These are phyloP conservation scores for Lacanobia wlatinum DNA, from an alignment of 2,888 invertebrate species.

Conservation along the genomic window DNA sequence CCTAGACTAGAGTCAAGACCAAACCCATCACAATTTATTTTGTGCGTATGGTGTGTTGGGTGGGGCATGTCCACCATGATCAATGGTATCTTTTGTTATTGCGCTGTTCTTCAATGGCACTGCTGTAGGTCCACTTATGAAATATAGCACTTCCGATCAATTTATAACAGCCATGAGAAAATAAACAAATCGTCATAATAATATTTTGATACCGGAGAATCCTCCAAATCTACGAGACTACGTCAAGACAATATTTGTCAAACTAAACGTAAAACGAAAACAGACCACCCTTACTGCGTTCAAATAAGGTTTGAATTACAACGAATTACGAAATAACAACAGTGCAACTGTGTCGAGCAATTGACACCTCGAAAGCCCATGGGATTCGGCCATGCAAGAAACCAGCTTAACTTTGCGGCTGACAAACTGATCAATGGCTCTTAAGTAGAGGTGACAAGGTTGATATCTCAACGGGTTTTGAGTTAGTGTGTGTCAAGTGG, in stretches of 20 bases:
- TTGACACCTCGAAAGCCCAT: constrained; percentile 78
- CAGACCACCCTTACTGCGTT: constrained; percentile 40
- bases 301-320: constrained; percentile 59
- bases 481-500: constrained; percentile 18
- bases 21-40: too few species aligned
- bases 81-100: neutral
- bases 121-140: neutral
- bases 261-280: constrained; percentile 29
- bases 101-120: neutral
- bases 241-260: constrained; percentile 60
- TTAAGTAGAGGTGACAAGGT: constrained; percentile 39
- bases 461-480: constrained; percentile 31
- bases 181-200: constrained; percentile 63
- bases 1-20: too few species aligned
- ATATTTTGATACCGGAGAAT: constrained; percentile 58
- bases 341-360: constrained; percentile 74
- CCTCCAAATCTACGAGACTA: constrained; percentile 50
- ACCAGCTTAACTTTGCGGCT: constrained; percentile 54
- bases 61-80: too few species aligned
- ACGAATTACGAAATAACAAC: constrained; percentile 55
- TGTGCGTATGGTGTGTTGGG: too few species aligned
- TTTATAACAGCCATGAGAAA: constrained; percentile 57
- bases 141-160: constrained; percentile 38
- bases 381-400: constrained; percentile 72
- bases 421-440: constrained; percentile 21